Percentiles rank a stretch among this genome's conserved stretches.
These are phyloP conservation scores for Rattus norvegicus DNA, from an alignment of 2,113 vertebrate genomes.

Conservation along the genomic window DNA sequence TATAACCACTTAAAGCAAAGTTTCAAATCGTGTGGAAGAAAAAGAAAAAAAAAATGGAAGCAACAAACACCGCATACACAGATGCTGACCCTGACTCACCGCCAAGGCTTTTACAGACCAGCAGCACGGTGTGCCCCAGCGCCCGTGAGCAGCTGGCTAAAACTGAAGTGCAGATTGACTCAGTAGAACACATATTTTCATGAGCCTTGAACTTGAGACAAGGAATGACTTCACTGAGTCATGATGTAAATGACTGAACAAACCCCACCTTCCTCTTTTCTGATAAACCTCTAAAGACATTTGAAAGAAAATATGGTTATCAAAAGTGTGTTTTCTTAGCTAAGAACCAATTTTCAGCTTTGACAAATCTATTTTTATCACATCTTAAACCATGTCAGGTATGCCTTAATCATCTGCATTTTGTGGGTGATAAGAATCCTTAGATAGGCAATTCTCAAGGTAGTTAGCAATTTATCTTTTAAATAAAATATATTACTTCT, in stretches of 20 bases:
- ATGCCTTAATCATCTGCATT: background rate
- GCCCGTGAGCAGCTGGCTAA: background rate
- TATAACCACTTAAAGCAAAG: conserved; percentile 10
- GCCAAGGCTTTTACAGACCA: background rate
- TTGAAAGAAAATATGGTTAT: conserved; percentile 6
- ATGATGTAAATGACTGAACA: background rate
- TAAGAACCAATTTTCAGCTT: background rate
- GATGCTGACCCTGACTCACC: background rate
- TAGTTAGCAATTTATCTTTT: conserved; percentile 35
- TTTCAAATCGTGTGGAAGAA: conserved; percentile 5
- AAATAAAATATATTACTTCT: background rate
- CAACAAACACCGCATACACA: background rate
- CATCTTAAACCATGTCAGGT: background rate
- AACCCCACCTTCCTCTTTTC: background rate
- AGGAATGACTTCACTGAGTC: background rate
- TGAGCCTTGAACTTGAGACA: background rate
- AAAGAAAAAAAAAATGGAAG: background rate
- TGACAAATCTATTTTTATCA: background rate
- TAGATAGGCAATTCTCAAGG: background rate
- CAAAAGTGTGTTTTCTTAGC: conserved; percentile 1
- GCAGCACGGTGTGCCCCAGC: background rate
- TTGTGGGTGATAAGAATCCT: background rate
- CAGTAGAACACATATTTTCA: background rate
- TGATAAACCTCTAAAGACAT: background rate
- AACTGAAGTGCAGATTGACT: background rate